Evolutionary conservation across 2,797 vertebrate species (phyloP).

Genomic region (Pelobates cultripes): DNA sequence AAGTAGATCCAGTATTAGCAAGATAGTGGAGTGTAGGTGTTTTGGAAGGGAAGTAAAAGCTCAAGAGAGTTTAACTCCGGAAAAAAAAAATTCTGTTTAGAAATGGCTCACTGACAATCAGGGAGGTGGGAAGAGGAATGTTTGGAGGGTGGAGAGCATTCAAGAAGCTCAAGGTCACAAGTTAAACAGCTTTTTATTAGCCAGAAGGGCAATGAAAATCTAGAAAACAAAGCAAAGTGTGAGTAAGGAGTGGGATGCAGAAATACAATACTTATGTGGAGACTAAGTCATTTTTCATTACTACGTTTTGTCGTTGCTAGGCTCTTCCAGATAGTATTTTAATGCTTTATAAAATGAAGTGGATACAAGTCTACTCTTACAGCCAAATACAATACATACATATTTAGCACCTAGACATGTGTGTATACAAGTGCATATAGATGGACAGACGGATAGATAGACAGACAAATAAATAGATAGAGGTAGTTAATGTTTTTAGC

Average conservation of each 20-base stretch:
- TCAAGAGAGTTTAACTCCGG: conserved; percentile 40
- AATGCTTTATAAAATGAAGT: background rate
- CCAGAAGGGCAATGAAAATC: conserved; percentile 37
- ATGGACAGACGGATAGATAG: too few species aligned
- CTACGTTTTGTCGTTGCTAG: background rate
- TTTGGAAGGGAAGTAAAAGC: conserved; percentile 51
- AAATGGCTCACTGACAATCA: conserved; percentile 45
- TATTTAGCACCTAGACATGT: too few species aligned
- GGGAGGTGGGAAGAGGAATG: conserved; percentile 49
- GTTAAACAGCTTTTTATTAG: conserved; percentile 47
- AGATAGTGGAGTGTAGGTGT: conserved; percentile 50
- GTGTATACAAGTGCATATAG: too few species aligned
- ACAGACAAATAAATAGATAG: too few species aligned
- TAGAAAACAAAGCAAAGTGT: conserved; percentile 27
- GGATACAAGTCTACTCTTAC: background rate
- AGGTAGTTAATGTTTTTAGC: too few species aligned
- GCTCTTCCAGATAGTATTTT: background rate
- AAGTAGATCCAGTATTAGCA: conserved; percentile 6
- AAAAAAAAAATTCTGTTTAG: conserved; percentile 26
- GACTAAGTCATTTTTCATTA: background rate
- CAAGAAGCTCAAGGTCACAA: conserved; percentile 39
- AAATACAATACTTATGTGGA: conserved; percentile 15
- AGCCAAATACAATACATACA: too few species aligned
- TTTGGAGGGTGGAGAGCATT: conserved; percentile 36
- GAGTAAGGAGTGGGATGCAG: conserved; percentile 35